phyloP scores from a whole-genome alignment of 2,888 invertebrate genomes.

The Agrilus cyanescens region DNA sequence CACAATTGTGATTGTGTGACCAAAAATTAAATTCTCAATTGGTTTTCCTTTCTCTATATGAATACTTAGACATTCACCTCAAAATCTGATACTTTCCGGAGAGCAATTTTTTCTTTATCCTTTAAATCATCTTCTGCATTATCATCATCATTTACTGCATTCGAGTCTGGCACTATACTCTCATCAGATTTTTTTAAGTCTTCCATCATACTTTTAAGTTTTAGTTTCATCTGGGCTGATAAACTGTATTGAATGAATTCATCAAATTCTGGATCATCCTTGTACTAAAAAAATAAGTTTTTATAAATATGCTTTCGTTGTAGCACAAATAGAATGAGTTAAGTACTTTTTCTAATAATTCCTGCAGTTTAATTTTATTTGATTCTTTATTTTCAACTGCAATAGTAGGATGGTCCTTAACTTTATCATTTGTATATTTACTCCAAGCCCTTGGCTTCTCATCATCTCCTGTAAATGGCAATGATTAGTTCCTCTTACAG shows the following conservation, averaged over 20 bases:
- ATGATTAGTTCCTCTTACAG: background rate
- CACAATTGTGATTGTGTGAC: no score
- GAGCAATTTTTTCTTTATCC: slow-evolving; percentile 45
- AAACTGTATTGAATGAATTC: slow-evolving; percentile 64
- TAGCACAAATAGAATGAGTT: slow-evolving; percentile 3
- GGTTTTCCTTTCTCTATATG: background rate
- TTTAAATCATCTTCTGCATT: slow-evolving; percentile 20
- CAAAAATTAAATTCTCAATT: slow-evolving; percentile 3
- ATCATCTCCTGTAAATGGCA: slow-evolving; percentile 38
- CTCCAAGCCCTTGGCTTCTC: slow-evolving; percentile 87
- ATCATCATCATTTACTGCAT: slow-evolving; percentile 13
- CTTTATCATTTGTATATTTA: slow-evolving; percentile 74
- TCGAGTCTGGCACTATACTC: slow-evolving; percentile 31
- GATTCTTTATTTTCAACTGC: slow-evolving; percentile 21
- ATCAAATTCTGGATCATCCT: slow-evolving; percentile 77
- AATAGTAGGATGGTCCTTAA: slow-evolving; percentile 39
- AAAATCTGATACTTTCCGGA: slow-evolving; percentile 64
- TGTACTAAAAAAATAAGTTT: slow-evolving; percentile 43
- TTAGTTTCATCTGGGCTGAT: no score
- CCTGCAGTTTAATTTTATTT: slow-evolving; percentile 44
- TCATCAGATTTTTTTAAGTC: slow-evolving; percentile 22
- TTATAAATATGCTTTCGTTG: slow-evolving; percentile 1
- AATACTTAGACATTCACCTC: slow-evolving; percentile 40
- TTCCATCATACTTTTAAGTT: no score
- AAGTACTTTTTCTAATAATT: slow-evolving; percentile 53